Percentiles rank a stretch among this genome's conserved stretches.
These are phyloP conservation scores for Ginglymostoma cirratum DNA, from an alignment of 2,113 vertebrate genomes.

Conservation along the genomic window DNA sequence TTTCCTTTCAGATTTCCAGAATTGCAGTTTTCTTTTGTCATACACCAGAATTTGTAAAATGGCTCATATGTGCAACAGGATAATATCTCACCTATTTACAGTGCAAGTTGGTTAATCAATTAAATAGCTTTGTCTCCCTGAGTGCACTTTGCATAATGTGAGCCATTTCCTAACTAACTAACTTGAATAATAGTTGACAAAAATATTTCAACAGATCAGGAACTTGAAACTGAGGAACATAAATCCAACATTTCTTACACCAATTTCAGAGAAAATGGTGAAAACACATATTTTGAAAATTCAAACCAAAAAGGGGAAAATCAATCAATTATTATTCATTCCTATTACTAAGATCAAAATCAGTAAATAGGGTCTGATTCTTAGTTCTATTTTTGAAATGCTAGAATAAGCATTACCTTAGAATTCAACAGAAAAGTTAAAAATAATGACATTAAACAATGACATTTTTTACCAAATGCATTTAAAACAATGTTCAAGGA, in stretches of 20 bases:
- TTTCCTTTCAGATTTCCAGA: not conserved
- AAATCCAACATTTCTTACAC: not conserved
- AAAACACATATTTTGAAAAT: not conserved
- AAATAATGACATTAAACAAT: not conserved
- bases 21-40: not conserved
- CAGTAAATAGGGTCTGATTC: not conserved
- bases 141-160: not conserved
- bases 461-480: not conserved
- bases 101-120: not conserved
- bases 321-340: not conserved
- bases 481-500: not conserved
- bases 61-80: not conserved
- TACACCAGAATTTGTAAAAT: not conserved
- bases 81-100: not conserved
- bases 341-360: not conserved
- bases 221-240: not conserved
- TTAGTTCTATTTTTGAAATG: not conserved
- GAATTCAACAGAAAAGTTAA: not conserved
- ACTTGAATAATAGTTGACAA: not conserved
- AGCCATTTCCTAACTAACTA: not conserved
- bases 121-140: not conserved
- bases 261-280: not conserved
- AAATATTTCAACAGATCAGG: not conserved
- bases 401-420: not conserved
- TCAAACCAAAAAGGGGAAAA: not conserved